These are phyloP conservation scores for Enteromius anoplus DNA, from an alignment of 2,797 vertebrate species.

Conservation along the genomic window DNA sequence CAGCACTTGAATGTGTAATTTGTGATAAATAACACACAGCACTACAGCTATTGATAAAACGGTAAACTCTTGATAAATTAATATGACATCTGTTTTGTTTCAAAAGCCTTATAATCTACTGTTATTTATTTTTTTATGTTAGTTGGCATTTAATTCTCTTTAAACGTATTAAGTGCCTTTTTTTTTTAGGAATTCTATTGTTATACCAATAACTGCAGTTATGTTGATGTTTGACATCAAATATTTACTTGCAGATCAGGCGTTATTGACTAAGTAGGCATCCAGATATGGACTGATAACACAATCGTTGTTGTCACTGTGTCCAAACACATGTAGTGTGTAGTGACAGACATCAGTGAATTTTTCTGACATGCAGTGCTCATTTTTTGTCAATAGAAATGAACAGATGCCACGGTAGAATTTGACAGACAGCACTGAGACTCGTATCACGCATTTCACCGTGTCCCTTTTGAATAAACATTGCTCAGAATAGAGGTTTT, in stretches of 20 bases:
- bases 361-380: constrained; percentile 52
- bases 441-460: neutral
- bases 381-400: constrained; percentile 47
- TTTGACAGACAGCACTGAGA: constrained; percentile 47
- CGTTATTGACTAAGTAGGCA: constrained; percentile 38
- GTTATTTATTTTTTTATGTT: neutral
- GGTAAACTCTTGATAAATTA: neutral
- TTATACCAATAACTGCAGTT: neutral
- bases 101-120: neutral
- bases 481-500: neutral
- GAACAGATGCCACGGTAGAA: constrained; percentile 46
- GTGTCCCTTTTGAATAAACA: constrained; percentile 10
- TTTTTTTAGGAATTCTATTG: neutral
- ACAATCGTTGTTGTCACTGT: constrained; percentile 48
- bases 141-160: neutral
- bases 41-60: neutral
- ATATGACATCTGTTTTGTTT: neutral
- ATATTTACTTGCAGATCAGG: neutral
- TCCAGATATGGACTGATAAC: constrained; percentile 46
- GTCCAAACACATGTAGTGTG: constrained; percentile 46
- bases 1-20: neutral
- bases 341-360: constrained; percentile 46
- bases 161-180: neutral
- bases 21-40: neutral
- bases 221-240: neutral